Conservation (phyloP, 64 coral and sea anemone species). For the Anthopleura sola region DNA sequence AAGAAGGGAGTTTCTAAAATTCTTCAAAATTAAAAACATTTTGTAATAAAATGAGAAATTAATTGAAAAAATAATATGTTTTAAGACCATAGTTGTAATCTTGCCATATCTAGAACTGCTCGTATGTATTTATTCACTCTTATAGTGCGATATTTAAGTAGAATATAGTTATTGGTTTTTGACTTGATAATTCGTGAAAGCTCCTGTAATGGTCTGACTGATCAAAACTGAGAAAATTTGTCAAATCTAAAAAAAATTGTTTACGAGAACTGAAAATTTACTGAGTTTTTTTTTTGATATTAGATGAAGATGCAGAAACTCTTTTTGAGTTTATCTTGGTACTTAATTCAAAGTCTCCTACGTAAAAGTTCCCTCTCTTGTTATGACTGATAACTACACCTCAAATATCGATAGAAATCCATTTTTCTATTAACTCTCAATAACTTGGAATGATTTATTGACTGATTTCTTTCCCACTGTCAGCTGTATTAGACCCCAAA, state of each 20-base stretch:
- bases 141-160: too few species aligned
- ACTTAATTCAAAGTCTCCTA: neutral
- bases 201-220: too few species aligned
- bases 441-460: neutral
- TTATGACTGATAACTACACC: neutral
- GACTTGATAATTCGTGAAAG: neutral
- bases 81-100: neutral
- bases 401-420: neutral
- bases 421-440: conserved; percentile 8
- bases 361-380: neutral
- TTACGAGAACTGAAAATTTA: too few species aligned
- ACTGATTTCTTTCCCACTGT: neutral
- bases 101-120: neutral
- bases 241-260: too few species aligned
- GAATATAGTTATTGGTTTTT: neutral
- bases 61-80: neutral
- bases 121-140: too few species aligned
- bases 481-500: neutral
- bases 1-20: neutral
- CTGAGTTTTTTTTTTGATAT: too few species aligned
- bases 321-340: neutral
- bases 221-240: too few species aligned
- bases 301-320: neutral
- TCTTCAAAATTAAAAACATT: conserved; percentile 5
- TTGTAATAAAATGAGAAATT: neutral